Evolutionary conservation across 2,888 invertebrate genomes (phyloP), one percentile per base, ranked within the genome.

Genomic region (Ichneumon xanthorius): DNA sequence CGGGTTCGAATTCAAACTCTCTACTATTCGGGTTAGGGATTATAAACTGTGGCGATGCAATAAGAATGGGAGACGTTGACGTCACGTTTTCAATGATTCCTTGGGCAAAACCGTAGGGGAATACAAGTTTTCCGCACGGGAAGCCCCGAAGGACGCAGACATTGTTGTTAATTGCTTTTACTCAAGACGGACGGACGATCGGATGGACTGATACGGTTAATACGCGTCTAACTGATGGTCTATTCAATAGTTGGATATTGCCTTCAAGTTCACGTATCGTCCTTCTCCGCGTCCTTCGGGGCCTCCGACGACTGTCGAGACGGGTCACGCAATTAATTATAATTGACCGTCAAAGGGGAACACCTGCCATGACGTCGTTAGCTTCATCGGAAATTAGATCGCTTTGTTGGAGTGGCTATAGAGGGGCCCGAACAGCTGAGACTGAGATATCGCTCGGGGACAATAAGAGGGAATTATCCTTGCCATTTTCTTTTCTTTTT

Each of bases 221-320:
- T 22, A 0, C 26, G 26, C 1, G 1, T 19, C 58, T 58, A 58
- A 4, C 11, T 26, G 9, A 22, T 58, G 4, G 26, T 4, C 58
- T 26, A 26, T 26, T 9, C 58, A 26, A 58, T 22, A 5, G 11
- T 58, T 1, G 11, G 58, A 22, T 22, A 58, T 58, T 22, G 11
- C 11, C 58, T 58, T 58, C 58, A 58, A 58, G 19, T 58, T 58
- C 58, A 58, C 4, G 58, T 26, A 14, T 58, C 58, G 58, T 58
- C 26, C 58, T 26, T 58, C 58, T 11, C 26, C 58, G 26, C 26
- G 58, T 58, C 58, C 58, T 58, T 22, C 22, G 22, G 14, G 58
- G 9, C 26, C 22, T 26, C 22, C 4, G 45, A 1, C 14, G 45
- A 45, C 14, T 4, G 45, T 14, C 11, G 19, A 58, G 22, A 22